Percentiles rank a stretch among this genome's conserved stretches.
phyloP scores from a whole-genome alignment of 2,888 invertebrate species.

The Sinohyriopsis cumingii region DNA sequence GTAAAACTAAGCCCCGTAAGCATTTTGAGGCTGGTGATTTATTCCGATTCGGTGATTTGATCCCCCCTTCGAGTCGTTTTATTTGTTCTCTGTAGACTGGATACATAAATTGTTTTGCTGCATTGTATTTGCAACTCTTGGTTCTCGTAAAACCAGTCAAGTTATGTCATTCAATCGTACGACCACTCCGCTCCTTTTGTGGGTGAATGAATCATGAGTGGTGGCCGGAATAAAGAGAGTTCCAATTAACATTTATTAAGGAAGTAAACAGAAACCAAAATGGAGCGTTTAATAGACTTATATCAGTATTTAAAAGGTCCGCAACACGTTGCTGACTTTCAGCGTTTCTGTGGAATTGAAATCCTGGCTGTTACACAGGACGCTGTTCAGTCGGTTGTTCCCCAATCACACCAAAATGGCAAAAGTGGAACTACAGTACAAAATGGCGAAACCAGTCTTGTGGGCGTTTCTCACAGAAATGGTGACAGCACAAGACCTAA shows the following conservation, averaged over 20 bases:
- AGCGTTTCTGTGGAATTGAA: slow-evolving; percentile 83
- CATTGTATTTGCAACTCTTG: too few relatives aligned
- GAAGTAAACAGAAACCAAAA: slow-evolving; percentile 2
- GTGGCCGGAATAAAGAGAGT: too few relatives aligned
- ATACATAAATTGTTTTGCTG: too few relatives aligned
- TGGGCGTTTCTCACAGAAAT: too few relatives aligned
- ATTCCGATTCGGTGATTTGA: too few relatives aligned
- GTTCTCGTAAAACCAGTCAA: too few relatives aligned
- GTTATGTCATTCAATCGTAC: slow-evolving; percentile 2
- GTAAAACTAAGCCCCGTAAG: too few relatives aligned
- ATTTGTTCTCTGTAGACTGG: too few relatives aligned
- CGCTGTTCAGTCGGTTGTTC: not conserved
- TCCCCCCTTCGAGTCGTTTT: too few relatives aligned
- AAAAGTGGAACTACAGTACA: slow-evolving; percentile 7
- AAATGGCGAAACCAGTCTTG: not conserved
- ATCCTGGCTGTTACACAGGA: slow-evolving; percentile 7
- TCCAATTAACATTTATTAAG: not conserved
- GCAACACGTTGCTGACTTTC: slow-evolving; percentile 83
- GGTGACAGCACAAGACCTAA: not conserved
- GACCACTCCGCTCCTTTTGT: slow-evolving; percentile 1
- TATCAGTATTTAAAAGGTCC: slow-evolving; percentile 71
- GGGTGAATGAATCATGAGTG: not conserved
- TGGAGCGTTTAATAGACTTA: slow-evolving; percentile 26
- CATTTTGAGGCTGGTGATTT: too few relatives aligned
- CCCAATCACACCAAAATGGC: not conserved